Evolutionary conservation across 2,113 vertebrate genomes (phyloP).

Genomic region (Odontesthes bonariensis): DNA sequence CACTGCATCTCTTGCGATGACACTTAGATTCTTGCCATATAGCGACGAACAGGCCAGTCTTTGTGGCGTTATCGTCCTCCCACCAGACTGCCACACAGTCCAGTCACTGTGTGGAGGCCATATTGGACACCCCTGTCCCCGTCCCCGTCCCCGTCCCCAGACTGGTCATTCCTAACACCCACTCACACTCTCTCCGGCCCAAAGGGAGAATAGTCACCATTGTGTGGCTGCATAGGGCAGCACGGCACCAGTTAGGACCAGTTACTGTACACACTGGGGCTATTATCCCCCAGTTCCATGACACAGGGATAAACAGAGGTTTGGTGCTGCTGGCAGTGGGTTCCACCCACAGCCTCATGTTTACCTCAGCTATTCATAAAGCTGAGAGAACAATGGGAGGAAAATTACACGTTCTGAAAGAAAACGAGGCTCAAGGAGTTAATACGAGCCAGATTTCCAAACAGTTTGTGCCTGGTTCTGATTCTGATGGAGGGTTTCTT

Average conservation of each 20-base stretch:
- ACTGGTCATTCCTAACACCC: slow-evolving; percentile 80
- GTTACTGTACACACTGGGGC: slow-evolving; percentile 73
- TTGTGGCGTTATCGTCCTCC: slow-evolving; percentile 67
- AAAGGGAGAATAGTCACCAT: slow-evolving; percentile 84
- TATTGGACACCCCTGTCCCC: slow-evolving; percentile 75
- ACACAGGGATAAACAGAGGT: slow-evolving; percentile 26
- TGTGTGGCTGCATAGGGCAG: slow-evolving; percentile 82
- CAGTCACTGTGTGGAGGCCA: slow-evolving; percentile 71
- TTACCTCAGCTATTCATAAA: slow-evolving; percentile 30
- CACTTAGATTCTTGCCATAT: slow-evolving; percentile 45
- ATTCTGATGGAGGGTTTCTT: too few relatives aligned
- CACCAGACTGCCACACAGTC: slow-evolving; percentile 52
- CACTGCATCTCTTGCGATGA: slow-evolving; percentile 45
- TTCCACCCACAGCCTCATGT: slow-evolving; percentile 29
- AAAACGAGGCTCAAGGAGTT: not conserved
- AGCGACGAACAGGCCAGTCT: slow-evolving; percentile 68
- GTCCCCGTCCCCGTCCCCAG: slow-evolving; percentile 59
- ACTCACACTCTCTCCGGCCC: slow-evolving; percentile 58
- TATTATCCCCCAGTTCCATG: slow-evolving; percentile 79
- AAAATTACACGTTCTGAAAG: not conserved
- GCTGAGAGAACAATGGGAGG: not conserved
- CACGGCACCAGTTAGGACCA: slow-evolving; percentile 73
- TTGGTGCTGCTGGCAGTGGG: slow-evolving; percentile 10
- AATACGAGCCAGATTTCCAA: not conserved
- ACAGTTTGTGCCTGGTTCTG: not conserved